phyloP scores from a whole-genome alignment of 2,888 invertebrate genomes.

The Lymantria monacha region DNA sequence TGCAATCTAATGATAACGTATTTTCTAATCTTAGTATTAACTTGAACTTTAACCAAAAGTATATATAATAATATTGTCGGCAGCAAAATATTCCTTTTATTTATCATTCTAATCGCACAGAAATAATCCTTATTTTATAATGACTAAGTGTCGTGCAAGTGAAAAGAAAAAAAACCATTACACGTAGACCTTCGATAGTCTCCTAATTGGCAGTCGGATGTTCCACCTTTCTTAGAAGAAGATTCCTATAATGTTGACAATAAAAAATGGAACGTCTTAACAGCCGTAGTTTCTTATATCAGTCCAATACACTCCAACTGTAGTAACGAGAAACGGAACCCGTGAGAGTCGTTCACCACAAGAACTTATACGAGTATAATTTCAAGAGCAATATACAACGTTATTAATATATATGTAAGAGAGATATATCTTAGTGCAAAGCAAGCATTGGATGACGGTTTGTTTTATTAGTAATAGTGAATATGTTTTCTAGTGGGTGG shows the following conservation, averaged over 20 bases:
- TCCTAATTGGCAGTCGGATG: conserved; percentile 15
- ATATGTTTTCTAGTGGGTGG: background rate
- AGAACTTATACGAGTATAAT: background rate
- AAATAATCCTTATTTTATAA: too few species aligned
- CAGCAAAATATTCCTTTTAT: too few species aligned
- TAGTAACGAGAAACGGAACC: conserved; percentile 34
- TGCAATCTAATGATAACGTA: too few species aligned
- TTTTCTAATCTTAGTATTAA: too few species aligned
- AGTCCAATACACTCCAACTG: conserved; percentile 22
- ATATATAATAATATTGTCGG: too few species aligned
- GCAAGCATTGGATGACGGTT: conserved; percentile 11
- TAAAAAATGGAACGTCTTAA: conserved; percentile 22
- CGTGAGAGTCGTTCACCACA: conserved; percentile 22
- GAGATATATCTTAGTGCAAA: background rate
- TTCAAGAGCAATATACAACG: conserved; percentile 12
- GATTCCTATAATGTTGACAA: conserved; percentile 14
- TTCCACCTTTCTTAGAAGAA: conserved; percentile 9
- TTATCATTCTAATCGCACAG: too few species aligned
- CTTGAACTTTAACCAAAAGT: too few species aligned
- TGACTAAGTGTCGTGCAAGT: too few species aligned
- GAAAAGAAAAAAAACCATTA: too few species aligned
- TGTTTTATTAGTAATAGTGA: background rate
- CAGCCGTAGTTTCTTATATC: conserved; percentile 28
- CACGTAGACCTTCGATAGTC: background rate
- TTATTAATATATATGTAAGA: background rate